These are phyloP conservation scores for Vireo griseus DNA, from an alignment of 2,797 vertebrate genomes.

Conservation along the genomic window DNA sequence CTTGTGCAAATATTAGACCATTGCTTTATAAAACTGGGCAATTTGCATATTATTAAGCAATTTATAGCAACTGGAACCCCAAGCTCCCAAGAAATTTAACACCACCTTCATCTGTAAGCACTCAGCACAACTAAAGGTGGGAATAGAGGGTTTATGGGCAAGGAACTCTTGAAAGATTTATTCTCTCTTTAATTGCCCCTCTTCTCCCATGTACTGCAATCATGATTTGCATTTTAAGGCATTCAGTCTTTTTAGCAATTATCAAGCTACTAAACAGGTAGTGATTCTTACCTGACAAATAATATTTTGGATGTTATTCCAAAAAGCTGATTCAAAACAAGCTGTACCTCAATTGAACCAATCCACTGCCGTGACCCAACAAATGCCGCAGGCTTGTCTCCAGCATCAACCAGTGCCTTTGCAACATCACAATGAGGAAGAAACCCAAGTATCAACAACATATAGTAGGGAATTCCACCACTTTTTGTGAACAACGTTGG, in stretches of 20 bases:
- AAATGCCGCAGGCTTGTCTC: conserved; percentile 88
- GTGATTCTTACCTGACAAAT: conserved; percentile 86
- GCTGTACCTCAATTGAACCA: conserved; percentile 92
- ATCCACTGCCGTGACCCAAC: conserved; percentile 95
- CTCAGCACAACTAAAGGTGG: background rate
- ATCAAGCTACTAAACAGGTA: background rate
- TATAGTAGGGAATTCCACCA: background rate
- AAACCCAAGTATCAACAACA: background rate
- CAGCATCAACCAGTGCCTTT: conserved; percentile 89
- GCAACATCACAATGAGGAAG: background rate
- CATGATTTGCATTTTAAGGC: background rate
- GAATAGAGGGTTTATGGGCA: background rate
- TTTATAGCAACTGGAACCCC: background rate
- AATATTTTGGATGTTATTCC: conserved; percentile 92
- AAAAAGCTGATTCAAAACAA: conserved; percentile 87
- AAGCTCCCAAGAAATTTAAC: background rate
- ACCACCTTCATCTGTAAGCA: background rate
- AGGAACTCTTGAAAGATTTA: background rate
- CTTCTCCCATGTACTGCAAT: background rate
- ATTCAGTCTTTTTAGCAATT: background rate
- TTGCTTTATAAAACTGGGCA: background rate
- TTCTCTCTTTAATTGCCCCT: background rate
- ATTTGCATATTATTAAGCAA: background rate
- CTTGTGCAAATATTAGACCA: background rate
- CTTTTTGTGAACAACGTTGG: background rate